Evolutionary conservation across 2,113 vertebrate genomes (phyloP).

Genomic region (Podarcis muralis): DNA sequence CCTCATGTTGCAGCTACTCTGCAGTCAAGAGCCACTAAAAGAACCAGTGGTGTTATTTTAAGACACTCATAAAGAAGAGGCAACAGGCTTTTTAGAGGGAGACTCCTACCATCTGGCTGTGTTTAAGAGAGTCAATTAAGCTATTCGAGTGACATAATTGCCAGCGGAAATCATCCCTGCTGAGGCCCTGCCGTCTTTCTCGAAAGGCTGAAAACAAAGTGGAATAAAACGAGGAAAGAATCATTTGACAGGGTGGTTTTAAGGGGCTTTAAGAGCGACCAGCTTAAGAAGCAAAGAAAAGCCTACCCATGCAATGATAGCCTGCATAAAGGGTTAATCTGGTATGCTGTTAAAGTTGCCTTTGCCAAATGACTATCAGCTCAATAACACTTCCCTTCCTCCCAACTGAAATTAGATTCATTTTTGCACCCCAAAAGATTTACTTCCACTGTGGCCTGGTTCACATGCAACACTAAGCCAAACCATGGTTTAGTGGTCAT

Average conservation of each 20-base stretch:
- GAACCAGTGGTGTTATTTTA: background rate
- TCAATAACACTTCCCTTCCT: background rate
- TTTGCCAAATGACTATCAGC: background rate
- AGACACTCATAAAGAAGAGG: slow-evolving; percentile 7
- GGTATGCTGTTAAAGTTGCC: background rate
- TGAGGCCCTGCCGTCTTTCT: background rate
- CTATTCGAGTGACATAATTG: background rate
- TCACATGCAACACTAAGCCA: too few relatives aligned
- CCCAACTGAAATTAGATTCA: background rate
- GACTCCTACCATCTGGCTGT: slow-evolving; percentile 11
- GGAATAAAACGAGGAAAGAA: background rate
- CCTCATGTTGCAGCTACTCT: background rate
- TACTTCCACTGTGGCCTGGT: background rate
- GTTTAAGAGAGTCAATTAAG: slow-evolving; percentile 17
- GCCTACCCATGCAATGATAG: background rate
- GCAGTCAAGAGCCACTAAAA: background rate
- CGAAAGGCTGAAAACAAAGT: background rate
- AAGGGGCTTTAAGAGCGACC: too few relatives aligned
- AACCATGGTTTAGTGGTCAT: too few relatives aligned
- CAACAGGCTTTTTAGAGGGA: background rate
- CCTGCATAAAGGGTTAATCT: background rate
- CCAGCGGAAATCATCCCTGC: background rate
- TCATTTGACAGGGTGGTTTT: background rate
- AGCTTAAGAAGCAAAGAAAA: background rate
- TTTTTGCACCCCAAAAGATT: background rate